phyloP scores from a whole-genome alignment of 2,888 invertebrate genomes.

The Colostygia pectinataria region DNA sequence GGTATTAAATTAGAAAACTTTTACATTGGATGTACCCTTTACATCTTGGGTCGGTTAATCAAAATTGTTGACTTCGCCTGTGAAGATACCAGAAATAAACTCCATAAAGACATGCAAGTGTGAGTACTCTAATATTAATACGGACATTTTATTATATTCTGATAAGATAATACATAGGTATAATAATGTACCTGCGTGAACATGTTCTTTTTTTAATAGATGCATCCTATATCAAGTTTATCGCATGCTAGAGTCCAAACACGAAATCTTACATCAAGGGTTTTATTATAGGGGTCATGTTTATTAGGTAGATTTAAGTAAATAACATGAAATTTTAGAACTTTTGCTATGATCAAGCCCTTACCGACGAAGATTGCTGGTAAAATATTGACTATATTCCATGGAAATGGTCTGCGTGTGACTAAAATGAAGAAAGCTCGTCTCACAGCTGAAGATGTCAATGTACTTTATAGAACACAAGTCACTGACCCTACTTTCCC shows the following conservation, averaged over 20 bases:
- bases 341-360: conserved; percentile 91
- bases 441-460: conserved; percentile 85
- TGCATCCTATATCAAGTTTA: too few relatives aligned
- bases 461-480: conserved; percentile 50
- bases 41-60: conserved; percentile 88
- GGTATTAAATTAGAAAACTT: conserved; percentile 86
- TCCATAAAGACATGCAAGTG: conserved; percentile 86
- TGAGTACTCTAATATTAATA: too few relatives aligned
- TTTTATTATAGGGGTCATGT: too few relatives aligned
- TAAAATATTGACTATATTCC: conserved; percentile 87
- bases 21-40: conserved; percentile 88
- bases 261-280: too few relatives aligned
- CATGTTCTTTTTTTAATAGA: too few relatives aligned
- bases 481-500: conserved; percentile 80
- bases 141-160: too few relatives aligned
- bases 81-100: conserved; percentile 84
- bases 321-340: conserved; percentile 71
- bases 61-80: conserved; percentile 89
- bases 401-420: conserved; percentile 83
- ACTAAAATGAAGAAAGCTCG: conserved; percentile 88
- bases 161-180: too few relatives aligned
- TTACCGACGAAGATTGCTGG: conserved; percentile 87
- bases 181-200: too few relatives aligned
- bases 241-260: too few relatives aligned
- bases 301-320: neutral